Conservation (phyloP, 1,140 invertebrate genomes). For the Anastrepha ludens region DNA sequence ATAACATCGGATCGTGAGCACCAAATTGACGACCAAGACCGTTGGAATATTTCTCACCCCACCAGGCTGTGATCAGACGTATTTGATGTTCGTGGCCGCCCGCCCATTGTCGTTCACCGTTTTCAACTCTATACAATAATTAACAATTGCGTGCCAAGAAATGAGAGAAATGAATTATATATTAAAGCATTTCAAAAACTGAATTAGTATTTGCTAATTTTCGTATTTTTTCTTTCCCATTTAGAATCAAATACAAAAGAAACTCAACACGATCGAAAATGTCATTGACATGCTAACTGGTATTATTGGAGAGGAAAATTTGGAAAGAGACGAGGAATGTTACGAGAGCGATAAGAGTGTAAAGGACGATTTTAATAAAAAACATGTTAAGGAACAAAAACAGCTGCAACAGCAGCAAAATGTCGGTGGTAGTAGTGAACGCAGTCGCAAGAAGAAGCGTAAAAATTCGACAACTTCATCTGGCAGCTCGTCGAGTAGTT, state of each 20-base stretch:
- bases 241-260: conserved; percentile 87
- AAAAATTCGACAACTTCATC: conserved; percentile 26
- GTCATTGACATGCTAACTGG: conserved; percentile 89
- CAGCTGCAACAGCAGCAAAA: not conserved
- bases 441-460: conserved; percentile 46
- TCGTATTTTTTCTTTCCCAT: conserved; percentile 52
- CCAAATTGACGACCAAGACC: not conserved
- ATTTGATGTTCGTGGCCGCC: not conserved
- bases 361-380: not conserved
- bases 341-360: conserved; percentile 32
- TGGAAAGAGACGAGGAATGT: conserved; percentile 53
- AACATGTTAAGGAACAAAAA: not conserved
- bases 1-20: not conserved
- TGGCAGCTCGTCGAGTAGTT: conserved; percentile 7
- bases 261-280: conserved; percentile 87
- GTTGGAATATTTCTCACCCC: not conserved
- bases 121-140: conserved; percentile 20
- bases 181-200: not conserved
- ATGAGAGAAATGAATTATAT: conserved; percentile 22
- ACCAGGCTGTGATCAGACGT: not conserved
- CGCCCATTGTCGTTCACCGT: too few relatives aligned
- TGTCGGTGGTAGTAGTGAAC: not conserved
- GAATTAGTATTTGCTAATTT: conserved; percentile 50
- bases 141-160: not conserved
- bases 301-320: conserved; percentile 77